Evolutionary conservation across 2,113 vertebrate species (phyloP).

Genomic region (Neopipo cinnamomea): DNA sequence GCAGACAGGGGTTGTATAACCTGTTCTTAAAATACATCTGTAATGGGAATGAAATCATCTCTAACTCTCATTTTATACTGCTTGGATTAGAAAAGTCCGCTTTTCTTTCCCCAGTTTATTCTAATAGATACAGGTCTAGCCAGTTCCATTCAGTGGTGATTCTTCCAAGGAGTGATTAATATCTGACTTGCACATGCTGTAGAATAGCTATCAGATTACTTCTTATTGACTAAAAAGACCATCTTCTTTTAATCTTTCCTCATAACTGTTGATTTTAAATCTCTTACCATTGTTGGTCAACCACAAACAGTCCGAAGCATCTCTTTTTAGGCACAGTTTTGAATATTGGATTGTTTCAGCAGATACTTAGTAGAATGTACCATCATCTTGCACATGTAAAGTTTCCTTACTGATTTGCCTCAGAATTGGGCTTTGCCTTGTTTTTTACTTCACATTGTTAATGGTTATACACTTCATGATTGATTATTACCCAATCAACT

Average conservation of each 20-base stretch:
- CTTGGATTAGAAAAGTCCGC: background rate
- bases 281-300: background rate
- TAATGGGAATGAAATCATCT: background rate
- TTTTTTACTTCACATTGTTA: background rate
- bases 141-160: background rate
- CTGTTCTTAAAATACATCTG: background rate
- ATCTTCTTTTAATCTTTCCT: background rate
- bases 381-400: background rate
- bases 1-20: background rate
- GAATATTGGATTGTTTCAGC: background rate
- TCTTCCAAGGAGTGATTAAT: background rate
- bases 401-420: background rate
- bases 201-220: background rate
- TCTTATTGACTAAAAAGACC: background rate
- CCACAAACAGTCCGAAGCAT: background rate
- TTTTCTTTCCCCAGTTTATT: background rate
- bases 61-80: background rate
- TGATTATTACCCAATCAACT: background rate
- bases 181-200: background rate
- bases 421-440: background rate
- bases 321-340: background rate
- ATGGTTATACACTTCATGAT: background rate
- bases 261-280: background rate
- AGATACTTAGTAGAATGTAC: background rate
- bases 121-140: background rate